Base-by-base conservation (phyloP, 2,113 vertebrate genomes). In the Beaufortia kweichowensis region DNA sequence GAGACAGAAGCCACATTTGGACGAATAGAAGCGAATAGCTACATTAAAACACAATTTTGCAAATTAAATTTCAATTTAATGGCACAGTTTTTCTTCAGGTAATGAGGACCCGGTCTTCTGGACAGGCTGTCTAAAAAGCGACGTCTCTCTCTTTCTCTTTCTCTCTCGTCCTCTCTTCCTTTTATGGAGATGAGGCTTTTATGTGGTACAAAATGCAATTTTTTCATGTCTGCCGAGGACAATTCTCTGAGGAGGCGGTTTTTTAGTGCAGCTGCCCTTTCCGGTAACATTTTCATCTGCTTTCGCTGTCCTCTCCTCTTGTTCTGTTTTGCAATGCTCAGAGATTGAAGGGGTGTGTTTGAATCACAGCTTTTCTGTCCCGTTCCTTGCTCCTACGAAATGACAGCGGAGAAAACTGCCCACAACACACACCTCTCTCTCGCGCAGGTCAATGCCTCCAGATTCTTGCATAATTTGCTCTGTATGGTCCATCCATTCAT, bases 21-120 rank as follows among this genome's bases (percentile, higher is more conserved):
- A 86, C 84, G 78, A 46, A 87, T 87, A 78, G 82, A 84, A 85
- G 84, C 81, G 82, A 90, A 88, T 85, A 86, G 87, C 86, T 87
- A 84, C 85, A 88, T 90, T 89, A 90, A 91, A 92, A 88, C 83
- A 86, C 89, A 84, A 87, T 89, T 90, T 85, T 78, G 76, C 84
- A 85, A 90, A 90, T 92, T 91, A 86, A 88, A 91, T 91, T 92
- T 88, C 81, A 88, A 89, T 91, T 82, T 90, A 91, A 91, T 88
- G 89, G 84, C 79, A 86, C 84, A 83, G 87, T 88, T 87, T 90
- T 90, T 92, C 87, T 91, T 87, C 86, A 88, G 87, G 89, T 90
- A 89, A 87, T 86, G 83, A 63, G 64, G 33, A 64, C 43, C 77
- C 72, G 59, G 28, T 29, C 46, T 39, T 57, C 59, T 72, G 67